Conservation (phyloP, 2,888 invertebrate species). For the Trichacis sp. region DNA sequence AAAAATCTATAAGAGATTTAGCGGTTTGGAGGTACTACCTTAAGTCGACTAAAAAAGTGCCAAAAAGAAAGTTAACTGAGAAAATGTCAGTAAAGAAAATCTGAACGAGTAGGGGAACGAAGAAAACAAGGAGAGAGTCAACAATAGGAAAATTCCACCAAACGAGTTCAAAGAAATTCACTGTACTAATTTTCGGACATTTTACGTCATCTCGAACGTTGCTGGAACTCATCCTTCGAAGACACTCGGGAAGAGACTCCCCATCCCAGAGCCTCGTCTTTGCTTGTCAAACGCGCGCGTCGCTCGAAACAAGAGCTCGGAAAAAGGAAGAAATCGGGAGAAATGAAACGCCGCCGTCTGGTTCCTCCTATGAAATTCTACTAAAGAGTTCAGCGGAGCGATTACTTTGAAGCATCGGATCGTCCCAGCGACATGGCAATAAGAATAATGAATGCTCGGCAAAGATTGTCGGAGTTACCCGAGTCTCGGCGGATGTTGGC, state of each 20-base stretch:
- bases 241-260: constrained; percentile 26
- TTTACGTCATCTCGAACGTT: too few species aligned
- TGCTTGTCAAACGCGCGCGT: constrained; percentile 13
- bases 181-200: too few species aligned
- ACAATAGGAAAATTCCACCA: too few species aligned
- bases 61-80: too few species aligned
- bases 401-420: constrained; percentile 37
- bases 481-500: constrained; percentile 55
- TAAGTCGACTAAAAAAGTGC: too few species aligned
- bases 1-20: too few species aligned
- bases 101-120: too few species aligned
- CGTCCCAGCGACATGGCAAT: constrained; percentile 46
- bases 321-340: constrained; percentile 7
- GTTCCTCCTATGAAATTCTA: constrained; percentile 26
- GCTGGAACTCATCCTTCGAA: constrained; percentile 30
- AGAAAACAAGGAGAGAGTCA: too few species aligned
- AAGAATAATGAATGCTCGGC: constrained; percentile 57
- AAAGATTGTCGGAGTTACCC: constrained; percentile 53
- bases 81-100: too few species aligned
- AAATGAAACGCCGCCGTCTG: constrained; percentile 21
- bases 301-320: constrained; percentile 15
- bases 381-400: constrained; percentile 34
- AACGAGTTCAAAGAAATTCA: too few species aligned
- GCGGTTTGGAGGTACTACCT: too few species aligned
- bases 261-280: constrained; percentile 15